Base-by-base conservation (phyloP, 1,140 invertebrate genomes). In the Pachypeltis micranthus region DNA sequence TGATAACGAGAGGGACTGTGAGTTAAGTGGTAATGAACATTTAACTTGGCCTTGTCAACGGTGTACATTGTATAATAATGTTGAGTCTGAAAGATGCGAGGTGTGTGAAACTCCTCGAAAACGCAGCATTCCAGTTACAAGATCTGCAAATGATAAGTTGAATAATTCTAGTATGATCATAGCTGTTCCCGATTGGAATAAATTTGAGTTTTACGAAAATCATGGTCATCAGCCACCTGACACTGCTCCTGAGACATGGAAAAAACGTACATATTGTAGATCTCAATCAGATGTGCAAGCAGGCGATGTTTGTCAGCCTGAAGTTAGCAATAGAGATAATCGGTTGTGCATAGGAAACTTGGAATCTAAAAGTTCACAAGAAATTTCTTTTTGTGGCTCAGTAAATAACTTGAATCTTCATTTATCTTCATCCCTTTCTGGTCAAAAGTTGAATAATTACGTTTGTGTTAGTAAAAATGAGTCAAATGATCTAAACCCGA, bases 91-190 rank as follows among this genome's bases (percentile, higher is more conserved):
- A 28, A 74, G 79, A 24, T 85, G 84, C 70, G 82, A 83, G 61
- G 80, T 82, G 0, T 85, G 83, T 67, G 82, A 84, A 67, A 77
- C 81, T 0, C 82, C 82, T 14, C 75, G 77, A 58, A 77, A 76
- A 65, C 65, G 66, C 28, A 72, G 72, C 64, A 74, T 75, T 7
- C 76, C 77, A 56, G 71, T 61, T 74, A 78, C 1, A 72, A 76
- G 16, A 75, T 76, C 59, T 74, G 75, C 7, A 70, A 72, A 63
- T 7, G 27, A 57, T 28, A 59, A 28, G 25, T 14, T 7, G 7
- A 21, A 10, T 7, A 21, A 76, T 26, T 77, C 76, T 57, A 76
- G 76, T 16, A 76, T 79, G n/a, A 76, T 78, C 16, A 79, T 79
- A 29, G 77, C 75, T 14, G 76, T 78, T 44, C 77, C 77, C 2